Conservation (phyloP, 1,140 invertebrate genomes). For the Cotesia glomerata region DNA sequence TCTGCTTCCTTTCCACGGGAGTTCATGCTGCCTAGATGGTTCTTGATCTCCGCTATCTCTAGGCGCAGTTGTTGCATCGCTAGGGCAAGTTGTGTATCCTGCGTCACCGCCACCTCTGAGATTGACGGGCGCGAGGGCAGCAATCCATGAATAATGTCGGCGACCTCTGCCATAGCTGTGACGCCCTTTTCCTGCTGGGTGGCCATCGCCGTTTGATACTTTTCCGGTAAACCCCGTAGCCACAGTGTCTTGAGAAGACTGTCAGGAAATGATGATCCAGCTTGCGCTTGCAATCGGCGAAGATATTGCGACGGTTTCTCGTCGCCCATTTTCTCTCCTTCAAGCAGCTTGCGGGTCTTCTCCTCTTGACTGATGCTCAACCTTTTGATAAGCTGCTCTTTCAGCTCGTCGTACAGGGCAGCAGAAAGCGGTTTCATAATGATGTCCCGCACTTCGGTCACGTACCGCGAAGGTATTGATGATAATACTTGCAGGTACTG, state of each 20-base stretch:
- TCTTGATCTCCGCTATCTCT: no score
- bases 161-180: constrained; percentile 23
- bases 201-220: constrained; percentile 35
- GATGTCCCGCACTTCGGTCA: no score
- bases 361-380: constrained; percentile 15
- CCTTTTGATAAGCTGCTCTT: constrained; percentile 23
- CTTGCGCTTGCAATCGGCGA: constrained; percentile 11
- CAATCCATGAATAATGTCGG: not conserved
- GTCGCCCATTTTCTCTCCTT: constrained; percentile 33
- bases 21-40: no score
- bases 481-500: no score
- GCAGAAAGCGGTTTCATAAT: no score
- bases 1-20: not conserved
- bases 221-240: constrained; percentile 31
- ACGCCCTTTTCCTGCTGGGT: constrained; percentile 4
- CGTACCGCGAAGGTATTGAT: no score
- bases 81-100: not conserved
- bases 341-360: constrained; percentile 23
- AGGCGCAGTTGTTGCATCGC: no score
- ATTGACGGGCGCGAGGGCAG: not conserved
- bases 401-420: not conserved
- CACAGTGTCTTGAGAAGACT: constrained; percentile 28
- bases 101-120: no score
- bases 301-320: constrained; percentile 32
- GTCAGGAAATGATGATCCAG: not conserved